A percentile compares a stretch with the other conserved stretches of the same genome.
Evolutionary conservation across 2,888 invertebrate genomes (phyloP).

Genomic region (Drosophila anceps): DNA sequence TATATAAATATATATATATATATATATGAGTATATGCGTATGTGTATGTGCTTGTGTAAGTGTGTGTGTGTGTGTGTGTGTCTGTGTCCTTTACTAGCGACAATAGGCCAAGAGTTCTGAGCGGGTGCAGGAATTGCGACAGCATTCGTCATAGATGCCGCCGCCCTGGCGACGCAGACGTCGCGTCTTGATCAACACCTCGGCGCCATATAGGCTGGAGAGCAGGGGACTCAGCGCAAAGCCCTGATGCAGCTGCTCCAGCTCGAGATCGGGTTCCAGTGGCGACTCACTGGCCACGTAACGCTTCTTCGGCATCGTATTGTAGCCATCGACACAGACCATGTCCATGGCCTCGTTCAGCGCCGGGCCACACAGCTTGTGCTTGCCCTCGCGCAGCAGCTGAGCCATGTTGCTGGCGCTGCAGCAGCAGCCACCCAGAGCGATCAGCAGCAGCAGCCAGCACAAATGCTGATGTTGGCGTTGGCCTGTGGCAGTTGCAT

Average conservation of each 20-base stretch:
- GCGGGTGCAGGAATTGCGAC: constrained; percentile 65
- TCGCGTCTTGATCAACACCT: constrained; percentile 67
- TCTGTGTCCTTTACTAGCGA: constrained; percentile 31
- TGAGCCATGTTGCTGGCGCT: constrained; percentile 22
- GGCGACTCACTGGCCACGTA: constrained; percentile 4
- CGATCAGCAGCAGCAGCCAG: constrained; percentile 30
- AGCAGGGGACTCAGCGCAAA: constrained; percentile 57
- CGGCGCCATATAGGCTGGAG: constrained; percentile 55
- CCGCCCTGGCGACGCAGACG: constrained; percentile 50
- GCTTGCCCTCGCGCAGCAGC: constrained; percentile 51
- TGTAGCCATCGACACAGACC: constrained; percentile 69
- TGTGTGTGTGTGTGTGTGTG: background rate
- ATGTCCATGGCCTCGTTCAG: constrained; percentile 64
- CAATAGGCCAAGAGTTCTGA: constrained; percentile 71
- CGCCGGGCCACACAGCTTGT: constrained; percentile 70
- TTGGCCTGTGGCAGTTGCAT: constrained; percentile 27
- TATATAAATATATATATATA: constrained; percentile 5
- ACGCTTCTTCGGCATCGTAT: constrained; percentile 47
- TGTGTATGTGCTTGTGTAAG: background rate
- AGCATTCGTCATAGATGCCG: constrained; percentile 75
- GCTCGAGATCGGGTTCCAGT: background rate
- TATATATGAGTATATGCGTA: constrained; percentile 9
- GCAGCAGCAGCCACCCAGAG: constrained; percentile 22
- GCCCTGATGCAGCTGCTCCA: constrained; percentile 8
- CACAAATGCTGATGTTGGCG: constrained; percentile 12